Evolutionary conservation across 1,140 invertebrate species (phyloP).

Genomic region (Hyposmocoma kahamanoa): DNA sequence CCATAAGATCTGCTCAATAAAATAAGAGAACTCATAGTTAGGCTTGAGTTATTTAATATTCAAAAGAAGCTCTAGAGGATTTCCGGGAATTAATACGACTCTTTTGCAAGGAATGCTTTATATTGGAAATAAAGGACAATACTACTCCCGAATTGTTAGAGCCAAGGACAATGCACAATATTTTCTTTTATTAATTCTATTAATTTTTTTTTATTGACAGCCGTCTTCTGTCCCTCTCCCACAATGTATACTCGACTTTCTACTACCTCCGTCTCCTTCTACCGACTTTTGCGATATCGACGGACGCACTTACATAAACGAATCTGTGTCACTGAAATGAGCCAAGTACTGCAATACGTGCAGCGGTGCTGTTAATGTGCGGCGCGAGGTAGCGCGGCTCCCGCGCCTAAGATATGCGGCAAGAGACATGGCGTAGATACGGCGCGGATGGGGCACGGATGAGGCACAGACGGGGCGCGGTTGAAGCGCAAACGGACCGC

Average conservation of each 20-base stretch:
- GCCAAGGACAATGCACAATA: no score
- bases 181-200: neutral
- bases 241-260: conserved; percentile 9
- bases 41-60: no score
- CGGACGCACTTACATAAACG: conserved; percentile 52
- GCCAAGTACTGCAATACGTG: conserved; percentile 3
- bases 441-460: neutral
- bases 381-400: neutral
- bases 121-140: no score
- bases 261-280: conserved; percentile 38
- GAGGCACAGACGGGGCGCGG: neutral
- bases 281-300: conserved; percentile 41
- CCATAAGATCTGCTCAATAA: no score
- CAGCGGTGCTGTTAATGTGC: neutral
- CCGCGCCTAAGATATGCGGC: neutral
- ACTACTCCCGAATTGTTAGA: no score
- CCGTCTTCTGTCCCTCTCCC: conserved; percentile 33
- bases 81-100: no score
- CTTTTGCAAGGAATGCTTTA: no score
- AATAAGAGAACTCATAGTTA: no score
- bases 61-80: no score
- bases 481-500: neutral
- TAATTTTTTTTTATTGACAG: conserved; percentile 27
- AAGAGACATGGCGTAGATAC: neutral
- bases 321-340: conserved; percentile 38